Evolutionary conservation across 2,888 invertebrate species (phyloP), one percentile per base, ranked within the genome.

Genomic region (Acrocyrtus sp.): DNA sequence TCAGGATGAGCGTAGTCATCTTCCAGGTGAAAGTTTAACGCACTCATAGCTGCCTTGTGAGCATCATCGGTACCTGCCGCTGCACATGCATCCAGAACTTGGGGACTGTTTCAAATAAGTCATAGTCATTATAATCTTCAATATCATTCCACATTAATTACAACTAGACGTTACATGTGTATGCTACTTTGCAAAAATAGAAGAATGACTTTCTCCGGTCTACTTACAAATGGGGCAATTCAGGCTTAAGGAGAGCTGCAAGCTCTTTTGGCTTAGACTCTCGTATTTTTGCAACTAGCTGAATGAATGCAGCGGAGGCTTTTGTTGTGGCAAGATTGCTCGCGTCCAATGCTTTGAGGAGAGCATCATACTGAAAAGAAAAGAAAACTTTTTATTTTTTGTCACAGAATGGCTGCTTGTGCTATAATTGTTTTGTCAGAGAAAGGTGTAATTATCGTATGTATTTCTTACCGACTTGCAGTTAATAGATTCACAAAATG

Each of bases 11-110:
- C 88, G n/a, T 87, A 84, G 69, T 86, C 81, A 10, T 85, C 83
- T 34, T 87, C 87, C n/a, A 88, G 86, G 57, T 86, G 85, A 63
- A 89, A 87, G 58, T 88, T 85, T 6, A 93, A 85, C 29, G 88
- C 85, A 75, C 89, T 88, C 85, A 90, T 89, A 1, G 90, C 89
- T 2, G 91, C 91, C 76, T 87, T 86, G 82, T 93, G 90, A 0
- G 90, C 87, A 2, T 88, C 87, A 3, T 85, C 82, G 0, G 92
- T 92, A 82, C 92, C 91, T 0, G 90, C 87, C 0, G 91, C 90
- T 0, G 91, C 92, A 27, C 90, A 84, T 1, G 92, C 84, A 83
- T 94, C 93, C 57, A 90, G 86, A 6, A 94, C 81, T 83, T 91
- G 91, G 5, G 86, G 85, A 75, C 87, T 89, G 82, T 78, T n/a